These are phyloP conservation scores for Drosophila macrothrix DNA, from an alignment of 2,888 invertebrate species.

Conservation along the genomic window DNA sequence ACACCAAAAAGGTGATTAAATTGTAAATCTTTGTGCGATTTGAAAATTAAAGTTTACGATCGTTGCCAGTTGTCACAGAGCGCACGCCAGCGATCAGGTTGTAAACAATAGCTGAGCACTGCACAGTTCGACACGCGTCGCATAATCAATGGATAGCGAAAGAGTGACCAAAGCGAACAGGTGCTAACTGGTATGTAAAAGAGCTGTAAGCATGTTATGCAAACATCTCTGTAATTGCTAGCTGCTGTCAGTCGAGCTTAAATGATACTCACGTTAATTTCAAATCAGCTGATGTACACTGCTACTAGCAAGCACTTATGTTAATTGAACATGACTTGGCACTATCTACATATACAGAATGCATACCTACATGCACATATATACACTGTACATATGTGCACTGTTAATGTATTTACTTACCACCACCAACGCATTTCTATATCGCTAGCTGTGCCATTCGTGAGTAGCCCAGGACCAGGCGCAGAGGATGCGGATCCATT, in stretches of 20 bases:
- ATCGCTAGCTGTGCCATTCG: slow-evolving; percentile 71
- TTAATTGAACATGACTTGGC: background rate
- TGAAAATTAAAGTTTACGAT: slow-evolving; percentile 67
- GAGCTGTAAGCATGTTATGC: slow-evolving; percentile 58
- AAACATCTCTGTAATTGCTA: slow-evolving; percentile 41
- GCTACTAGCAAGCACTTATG: background rate
- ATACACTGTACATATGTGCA: background rate
- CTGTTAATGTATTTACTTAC: slow-evolving; percentile 71
- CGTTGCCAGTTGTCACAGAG: slow-evolving; percentile 37
- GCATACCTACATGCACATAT: background rate
- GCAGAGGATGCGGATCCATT: slow-evolving; percentile 76
- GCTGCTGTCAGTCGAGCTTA: slow-evolving; percentile 17
- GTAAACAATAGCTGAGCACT: slow-evolving; percentile 61
- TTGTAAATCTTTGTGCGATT: slow-evolving; percentile 67
- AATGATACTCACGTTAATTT: slow-evolving; percentile 29
- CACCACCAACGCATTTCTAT: slow-evolving; percentile 85
- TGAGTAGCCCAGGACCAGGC: slow-evolving; percentile 67
- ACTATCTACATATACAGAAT: background rate
- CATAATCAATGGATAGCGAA: slow-evolving; percentile 45
- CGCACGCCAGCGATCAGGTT: slow-evolving; percentile 44
- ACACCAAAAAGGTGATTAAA: slow-evolving; percentile 70
- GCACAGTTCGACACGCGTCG: slow-evolving; percentile 53
- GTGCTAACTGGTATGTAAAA: slow-evolving; percentile 52
- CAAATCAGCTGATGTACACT: slow-evolving; percentile 24
- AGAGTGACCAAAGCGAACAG: slow-evolving; percentile 41